phyloP scores from a whole-genome alignment of 2,797 vertebrate species.

The Anguilla megastoma region DNA sequence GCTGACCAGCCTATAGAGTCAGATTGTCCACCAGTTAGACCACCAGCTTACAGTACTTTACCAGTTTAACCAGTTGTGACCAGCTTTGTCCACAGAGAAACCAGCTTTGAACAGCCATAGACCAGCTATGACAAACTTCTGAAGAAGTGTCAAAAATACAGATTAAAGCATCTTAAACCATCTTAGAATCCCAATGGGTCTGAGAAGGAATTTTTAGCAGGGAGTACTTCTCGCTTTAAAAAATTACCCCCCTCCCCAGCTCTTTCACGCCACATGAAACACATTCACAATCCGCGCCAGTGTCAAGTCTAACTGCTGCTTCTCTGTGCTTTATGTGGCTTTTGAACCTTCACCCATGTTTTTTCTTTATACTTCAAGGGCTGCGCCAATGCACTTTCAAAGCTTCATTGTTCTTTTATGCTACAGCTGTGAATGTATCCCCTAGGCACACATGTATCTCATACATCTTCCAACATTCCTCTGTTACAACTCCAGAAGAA shows the following conservation, averaged over 20 bases:
- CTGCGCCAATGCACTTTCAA: neutral
- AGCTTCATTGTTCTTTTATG: neutral
- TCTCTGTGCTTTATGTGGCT: neutral
- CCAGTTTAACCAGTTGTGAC: too few species aligned
- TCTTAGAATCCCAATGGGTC: too few species aligned
- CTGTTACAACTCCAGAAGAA: neutral
- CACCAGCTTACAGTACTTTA: too few species aligned
- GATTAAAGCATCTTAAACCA: too few species aligned
- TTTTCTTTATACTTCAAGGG: neutral
- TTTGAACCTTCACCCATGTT: neutral
- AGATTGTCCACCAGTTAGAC: too few species aligned
- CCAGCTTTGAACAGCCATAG: too few species aligned
- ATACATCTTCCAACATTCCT: neutral
- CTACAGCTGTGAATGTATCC: neutral
- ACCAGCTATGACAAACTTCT: too few species aligned
- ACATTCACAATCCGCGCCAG: neutral
- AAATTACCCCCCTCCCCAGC: neutral
- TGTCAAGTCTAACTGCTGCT: neutral
- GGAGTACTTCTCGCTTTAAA: neutral
- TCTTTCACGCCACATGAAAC: neutral
- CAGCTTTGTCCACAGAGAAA: too few species aligned
- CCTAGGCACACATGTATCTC: neutral
- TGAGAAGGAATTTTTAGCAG: too few species aligned
- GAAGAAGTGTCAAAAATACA: too few species aligned
- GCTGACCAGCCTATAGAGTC: too few species aligned